Percentiles rank a stretch among this genome's conserved stretches.
Conservation (phyloP, 2,113 vertebrate species). For the Andinoacara biseriatus region DNA sequence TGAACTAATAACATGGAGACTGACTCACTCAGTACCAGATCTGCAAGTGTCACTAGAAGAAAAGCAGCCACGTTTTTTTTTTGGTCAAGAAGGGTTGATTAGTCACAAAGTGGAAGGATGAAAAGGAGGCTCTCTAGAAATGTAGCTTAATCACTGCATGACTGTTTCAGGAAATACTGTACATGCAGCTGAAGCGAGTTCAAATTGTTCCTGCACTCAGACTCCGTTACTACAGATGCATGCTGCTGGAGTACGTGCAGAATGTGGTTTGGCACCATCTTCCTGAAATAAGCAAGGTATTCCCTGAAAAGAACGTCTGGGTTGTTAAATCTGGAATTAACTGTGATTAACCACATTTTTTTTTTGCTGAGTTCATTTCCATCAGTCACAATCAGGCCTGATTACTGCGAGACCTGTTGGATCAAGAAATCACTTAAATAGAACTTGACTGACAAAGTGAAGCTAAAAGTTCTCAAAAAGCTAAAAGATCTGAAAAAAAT, state of each 20-base stretch:
- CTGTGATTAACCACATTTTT: too few relatives aligned
- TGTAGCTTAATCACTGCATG: background rate
- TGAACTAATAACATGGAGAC: background rate
- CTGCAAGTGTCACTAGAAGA: background rate
- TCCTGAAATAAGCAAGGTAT: background rate
- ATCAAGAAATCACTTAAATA: too few relatives aligned
- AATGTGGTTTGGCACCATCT: background rate
- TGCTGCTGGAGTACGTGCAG: background rate
- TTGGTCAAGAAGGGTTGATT: background rate
- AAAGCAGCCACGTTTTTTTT: background rate
- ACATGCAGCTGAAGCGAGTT: background rate
- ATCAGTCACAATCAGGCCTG: too few relatives aligned
- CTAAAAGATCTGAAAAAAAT: too few relatives aligned
- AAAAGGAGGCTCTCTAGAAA: background rate
- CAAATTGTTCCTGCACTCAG: background rate
- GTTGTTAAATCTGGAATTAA: too few relatives aligned
- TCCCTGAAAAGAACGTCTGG: background rate
- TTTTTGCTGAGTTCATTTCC: too few relatives aligned
- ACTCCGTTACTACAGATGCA: background rate
- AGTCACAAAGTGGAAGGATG: background rate
- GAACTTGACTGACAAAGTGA: too few relatives aligned
- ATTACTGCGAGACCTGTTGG: too few relatives aligned
- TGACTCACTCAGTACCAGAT: background rate
- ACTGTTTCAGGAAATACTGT: background rate
- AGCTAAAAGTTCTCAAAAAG: too few relatives aligned